phyloP scores from a whole-genome alignment of 2,888 invertebrate genomes.

The Leptothorax acervorum region DNA sequence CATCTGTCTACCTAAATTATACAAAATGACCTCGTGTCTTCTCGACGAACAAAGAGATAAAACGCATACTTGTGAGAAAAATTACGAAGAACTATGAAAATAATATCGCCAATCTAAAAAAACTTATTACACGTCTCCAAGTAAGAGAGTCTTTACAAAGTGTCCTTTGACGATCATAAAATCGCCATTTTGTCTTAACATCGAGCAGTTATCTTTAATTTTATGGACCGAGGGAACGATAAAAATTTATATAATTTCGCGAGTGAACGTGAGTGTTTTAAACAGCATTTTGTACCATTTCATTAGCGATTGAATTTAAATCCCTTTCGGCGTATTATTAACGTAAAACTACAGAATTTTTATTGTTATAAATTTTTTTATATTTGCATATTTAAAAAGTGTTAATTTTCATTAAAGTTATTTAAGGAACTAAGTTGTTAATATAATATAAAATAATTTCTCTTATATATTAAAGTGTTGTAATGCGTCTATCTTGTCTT shows the following conservation, averaged over 20 bases:
- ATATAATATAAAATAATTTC: background rate
- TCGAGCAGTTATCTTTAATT: slow-evolving; percentile 37
- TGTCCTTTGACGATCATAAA: slow-evolving; percentile 42
- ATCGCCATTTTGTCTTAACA: slow-evolving; percentile 27
- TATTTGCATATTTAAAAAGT: background rate
- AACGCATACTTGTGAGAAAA: background rate
- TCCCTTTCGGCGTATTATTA: background rate
- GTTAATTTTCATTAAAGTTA: background rate
- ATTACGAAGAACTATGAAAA: slow-evolving; percentile 22
- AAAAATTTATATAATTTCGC: slow-evolving; percentile 33
- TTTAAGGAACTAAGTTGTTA: background rate
- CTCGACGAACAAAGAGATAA: background rate
- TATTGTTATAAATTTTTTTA: background rate
- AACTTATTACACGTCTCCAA: slow-evolving; percentile 7
- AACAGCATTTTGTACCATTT: background rate
- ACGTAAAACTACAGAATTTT: background rate
- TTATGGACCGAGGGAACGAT: slow-evolving; percentile 26
- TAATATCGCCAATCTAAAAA: background rate
- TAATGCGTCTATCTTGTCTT: background rate
- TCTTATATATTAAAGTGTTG: background rate
- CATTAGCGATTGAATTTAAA: slow-evolving; percentile 13
- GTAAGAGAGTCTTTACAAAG: slow-evolving; percentile 12
- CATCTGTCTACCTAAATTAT: slow-evolving; percentile 7
- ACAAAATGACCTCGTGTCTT: background rate
- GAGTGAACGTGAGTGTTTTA: slow-evolving; percentile 11